Percentiles rank a stretch among this genome's conserved stretches.
phyloP scores from a whole-genome alignment of 2,888 invertebrate species.

The Brenthis hecate region DNA sequence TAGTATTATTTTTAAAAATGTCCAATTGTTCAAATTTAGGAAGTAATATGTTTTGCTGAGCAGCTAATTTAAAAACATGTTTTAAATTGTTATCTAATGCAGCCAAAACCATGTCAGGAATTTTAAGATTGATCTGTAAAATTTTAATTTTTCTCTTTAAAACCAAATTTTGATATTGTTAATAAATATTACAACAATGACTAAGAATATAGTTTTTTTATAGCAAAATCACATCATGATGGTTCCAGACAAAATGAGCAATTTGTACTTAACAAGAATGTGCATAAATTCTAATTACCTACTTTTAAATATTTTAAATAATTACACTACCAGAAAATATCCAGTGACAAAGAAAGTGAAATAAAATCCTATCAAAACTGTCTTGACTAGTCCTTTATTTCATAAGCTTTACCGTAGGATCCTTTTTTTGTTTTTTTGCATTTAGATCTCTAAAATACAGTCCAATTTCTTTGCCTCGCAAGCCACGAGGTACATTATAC shows the following conservation, averaged over 20 bases:
- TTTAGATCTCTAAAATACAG: constrained; percentile 55
- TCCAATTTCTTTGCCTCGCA: constrained; percentile 69
- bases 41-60: constrained; percentile 51
- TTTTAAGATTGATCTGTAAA: constrained; percentile 55
- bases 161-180: no score
- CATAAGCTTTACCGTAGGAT: constrained; percentile 31
- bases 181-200: no score
- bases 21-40: constrained; percentile 45
- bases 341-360: no score
- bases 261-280: no score
- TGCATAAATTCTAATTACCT: no score
- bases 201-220: no score
- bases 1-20: constrained; percentile 27
- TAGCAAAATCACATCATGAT: no score
- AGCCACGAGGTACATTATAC: constrained; percentile 64
- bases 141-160: not conserved
- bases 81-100: constrained; percentile 53
- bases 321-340: not conserved
- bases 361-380: not conserved
- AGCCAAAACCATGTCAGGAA: constrained; percentile 55
- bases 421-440: constrained; percentile 35
- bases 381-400: not conserved
- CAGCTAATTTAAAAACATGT: constrained; percentile 54
- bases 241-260: no score
- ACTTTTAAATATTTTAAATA: not conserved